A percentile compares a stretch with the other conserved stretches of the same genome.
These are phyloP conservation scores for Marcusenius ussheri DNA, from an alignment of 2,113 vertebrate species.

Conservation along the genomic window DNA sequence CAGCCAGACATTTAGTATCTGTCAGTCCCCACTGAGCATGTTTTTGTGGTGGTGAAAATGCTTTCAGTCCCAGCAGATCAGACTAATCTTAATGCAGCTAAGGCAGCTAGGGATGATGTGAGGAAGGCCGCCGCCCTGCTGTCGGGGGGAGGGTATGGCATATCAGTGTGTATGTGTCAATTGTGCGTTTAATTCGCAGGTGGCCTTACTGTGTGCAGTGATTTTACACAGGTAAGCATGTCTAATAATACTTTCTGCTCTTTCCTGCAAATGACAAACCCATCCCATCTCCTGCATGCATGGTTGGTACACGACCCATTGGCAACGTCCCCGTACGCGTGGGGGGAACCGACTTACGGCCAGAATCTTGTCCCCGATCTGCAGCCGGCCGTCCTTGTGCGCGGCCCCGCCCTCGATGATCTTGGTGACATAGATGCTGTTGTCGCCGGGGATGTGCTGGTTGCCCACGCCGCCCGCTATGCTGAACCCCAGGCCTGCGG, in stretches of 20 bases:
- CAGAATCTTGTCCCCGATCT: slow-evolving; percentile 81
- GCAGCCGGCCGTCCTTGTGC: slow-evolving; percentile 72
- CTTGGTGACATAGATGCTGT: slow-evolving; percentile 83
- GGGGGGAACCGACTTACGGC: slow-evolving; percentile 53
- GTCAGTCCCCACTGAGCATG: background rate
- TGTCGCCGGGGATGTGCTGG: slow-evolving; percentile 78
- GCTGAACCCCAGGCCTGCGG: slow-evolving; percentile 77
- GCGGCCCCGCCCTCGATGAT: slow-evolving; percentile 79
- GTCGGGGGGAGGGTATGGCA: background rate
- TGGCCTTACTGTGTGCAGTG: background rate
- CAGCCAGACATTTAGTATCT: background rate
- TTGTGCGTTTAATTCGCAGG: background rate
- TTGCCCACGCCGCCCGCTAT: slow-evolving; percentile 78
- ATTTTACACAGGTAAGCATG: background rate
- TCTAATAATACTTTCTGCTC: background rate
- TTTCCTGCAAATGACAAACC: background rate
- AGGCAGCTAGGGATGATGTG: background rate
- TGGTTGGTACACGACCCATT: background rate
- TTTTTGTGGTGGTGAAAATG: background rate
- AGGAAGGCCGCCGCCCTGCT: background rate
- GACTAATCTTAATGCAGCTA: background rate
- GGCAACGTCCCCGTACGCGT: background rate
- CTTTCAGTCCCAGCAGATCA: background rate
- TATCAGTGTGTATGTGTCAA: background rate
- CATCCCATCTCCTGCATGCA: background rate